phyloP scores from a whole-genome alignment of 1,140 invertebrate genomes.

The Ephestia elutella region DNA sequence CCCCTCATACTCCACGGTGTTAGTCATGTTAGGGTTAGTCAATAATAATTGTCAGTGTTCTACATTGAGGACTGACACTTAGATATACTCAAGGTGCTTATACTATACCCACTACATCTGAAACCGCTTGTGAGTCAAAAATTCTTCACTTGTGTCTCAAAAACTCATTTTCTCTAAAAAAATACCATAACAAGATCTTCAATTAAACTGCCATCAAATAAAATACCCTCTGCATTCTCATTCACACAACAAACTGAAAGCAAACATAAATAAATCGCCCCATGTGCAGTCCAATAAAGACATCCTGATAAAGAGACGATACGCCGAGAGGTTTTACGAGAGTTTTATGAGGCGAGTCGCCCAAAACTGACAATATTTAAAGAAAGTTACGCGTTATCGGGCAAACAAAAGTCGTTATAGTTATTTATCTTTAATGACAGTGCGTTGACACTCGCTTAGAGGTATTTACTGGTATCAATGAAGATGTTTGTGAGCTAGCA shows the following conservation, averaged over 20 bases:
- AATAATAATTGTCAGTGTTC: too few relatives aligned
- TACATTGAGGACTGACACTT: too few relatives aligned
- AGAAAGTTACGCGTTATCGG: conserved; percentile 20
- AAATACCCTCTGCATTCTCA: background rate
- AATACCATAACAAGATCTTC: too few relatives aligned
- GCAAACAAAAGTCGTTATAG: conserved; percentile 19
- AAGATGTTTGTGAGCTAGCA: conserved; percentile 8
- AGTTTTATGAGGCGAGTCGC: conserved; percentile 9
- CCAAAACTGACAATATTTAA: conserved; percentile 17
- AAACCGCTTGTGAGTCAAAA: too few relatives aligned
- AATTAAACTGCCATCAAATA: background rate
- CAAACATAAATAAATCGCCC: background rate
- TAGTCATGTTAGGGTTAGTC: too few relatives aligned
- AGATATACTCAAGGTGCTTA: too few relatives aligned
- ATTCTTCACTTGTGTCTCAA: too few relatives aligned
- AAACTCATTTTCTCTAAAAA: too few relatives aligned
- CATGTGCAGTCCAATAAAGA: conserved; percentile 9
- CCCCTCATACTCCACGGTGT: too few relatives aligned
- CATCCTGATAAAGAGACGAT: conserved; percentile 11
- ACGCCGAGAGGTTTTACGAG: conserved; percentile 13
- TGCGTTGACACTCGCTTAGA: conserved; percentile 30
- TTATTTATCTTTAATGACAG: conserved; percentile 30
- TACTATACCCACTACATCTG: too few relatives aligned
- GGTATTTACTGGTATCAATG: conserved; percentile 32
- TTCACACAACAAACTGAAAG: background rate